phyloP scores from a whole-genome alignment of 2,888 invertebrate genomes.

The Cerastoderma edule region DNA sequence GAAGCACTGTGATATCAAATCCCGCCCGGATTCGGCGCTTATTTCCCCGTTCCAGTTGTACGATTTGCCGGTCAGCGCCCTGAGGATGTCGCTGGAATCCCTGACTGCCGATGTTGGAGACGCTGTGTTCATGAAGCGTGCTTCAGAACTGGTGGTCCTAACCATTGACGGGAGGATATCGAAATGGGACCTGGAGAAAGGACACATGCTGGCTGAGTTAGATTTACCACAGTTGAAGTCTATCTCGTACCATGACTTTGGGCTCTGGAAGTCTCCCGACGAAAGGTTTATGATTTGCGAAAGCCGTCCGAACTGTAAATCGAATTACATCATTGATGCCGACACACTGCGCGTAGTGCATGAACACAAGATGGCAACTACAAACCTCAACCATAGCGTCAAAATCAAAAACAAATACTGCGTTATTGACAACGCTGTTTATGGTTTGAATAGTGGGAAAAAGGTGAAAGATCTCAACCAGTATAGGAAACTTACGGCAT shows the following conservation, averaged over 20 bases:
- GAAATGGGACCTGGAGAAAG: conserved; percentile 53
- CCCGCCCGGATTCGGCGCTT: conserved; percentile 41
- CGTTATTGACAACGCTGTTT: conserved; percentile 62
- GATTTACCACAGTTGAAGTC: conserved; percentile 41
- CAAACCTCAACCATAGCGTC: conserved; percentile 44
- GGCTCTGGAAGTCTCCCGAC: conserved; percentile 39
- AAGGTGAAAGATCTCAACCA: conserved; percentile 53
- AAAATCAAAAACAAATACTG: conserved; percentile 40
- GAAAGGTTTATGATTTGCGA: conserved; percentile 51
- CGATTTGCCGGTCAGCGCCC: conserved; percentile 54
- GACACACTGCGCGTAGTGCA: conserved; percentile 45
- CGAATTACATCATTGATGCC: conserved; percentile 38
- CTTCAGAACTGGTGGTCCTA: conserved; percentile 43
- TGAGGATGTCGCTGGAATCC: conserved; percentile 51
- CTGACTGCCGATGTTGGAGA: conserved; percentile 48
- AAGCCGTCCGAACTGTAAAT: conserved; percentile 24
- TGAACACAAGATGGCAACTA: conserved; percentile 37
- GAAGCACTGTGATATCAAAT: conserved; percentile 48
- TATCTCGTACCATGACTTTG: conserved; percentile 38
- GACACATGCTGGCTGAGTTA: conserved; percentile 46
- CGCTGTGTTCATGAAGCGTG: conserved; percentile 40
- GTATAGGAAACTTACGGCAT: conserved; percentile 49
- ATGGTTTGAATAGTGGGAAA: conserved; percentile 49
- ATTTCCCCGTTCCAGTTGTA: conserved; percentile 50
- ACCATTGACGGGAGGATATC: conserved; percentile 42